Percentiles rank a stretch among this genome's conserved stretches.
Conservation (phyloP, 2,113 vertebrate genomes). For the Cyphomyrus plagiostoma region DNA sequence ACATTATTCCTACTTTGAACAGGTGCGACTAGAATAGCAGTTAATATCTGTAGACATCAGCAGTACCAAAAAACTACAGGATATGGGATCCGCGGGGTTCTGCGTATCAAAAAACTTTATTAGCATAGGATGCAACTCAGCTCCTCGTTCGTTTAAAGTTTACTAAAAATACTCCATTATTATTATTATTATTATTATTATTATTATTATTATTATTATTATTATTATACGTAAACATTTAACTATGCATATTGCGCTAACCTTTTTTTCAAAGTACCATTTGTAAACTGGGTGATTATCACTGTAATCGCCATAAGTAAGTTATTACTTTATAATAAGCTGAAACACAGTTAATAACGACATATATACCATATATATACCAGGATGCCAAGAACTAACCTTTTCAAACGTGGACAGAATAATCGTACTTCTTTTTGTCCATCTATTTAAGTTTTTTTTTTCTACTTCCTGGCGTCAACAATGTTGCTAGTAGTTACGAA, state of each 20-base stretch:
- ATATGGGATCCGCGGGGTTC: background rate
- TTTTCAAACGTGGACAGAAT: background rate
- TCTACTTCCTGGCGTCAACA: conserved; percentile 28
- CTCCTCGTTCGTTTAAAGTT: background rate
- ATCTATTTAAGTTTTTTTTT: background rate
- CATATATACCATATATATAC: background rate
- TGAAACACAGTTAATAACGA: background rate
- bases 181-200: background rate
- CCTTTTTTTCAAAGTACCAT: background rate
- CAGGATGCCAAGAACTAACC: background rate
- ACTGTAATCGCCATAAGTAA: background rate
- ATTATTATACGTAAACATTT: background rate
- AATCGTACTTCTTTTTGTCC: background rate
- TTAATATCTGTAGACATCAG: background rate
- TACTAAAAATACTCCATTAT: background rate
- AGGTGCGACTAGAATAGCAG: background rate
- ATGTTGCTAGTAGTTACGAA: conserved; percentile 50
- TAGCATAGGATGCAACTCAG: background rate
- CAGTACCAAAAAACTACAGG: background rate
- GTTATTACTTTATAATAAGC: background rate
- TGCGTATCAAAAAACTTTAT: background rate
- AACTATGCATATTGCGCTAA: background rate
- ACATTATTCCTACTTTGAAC: background rate
- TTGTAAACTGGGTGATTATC: background rate
- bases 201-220: background rate